phyloP scores from a whole-genome alignment of 1,140 invertebrate species.

The Plectrocnemia conspersa region DNA sequence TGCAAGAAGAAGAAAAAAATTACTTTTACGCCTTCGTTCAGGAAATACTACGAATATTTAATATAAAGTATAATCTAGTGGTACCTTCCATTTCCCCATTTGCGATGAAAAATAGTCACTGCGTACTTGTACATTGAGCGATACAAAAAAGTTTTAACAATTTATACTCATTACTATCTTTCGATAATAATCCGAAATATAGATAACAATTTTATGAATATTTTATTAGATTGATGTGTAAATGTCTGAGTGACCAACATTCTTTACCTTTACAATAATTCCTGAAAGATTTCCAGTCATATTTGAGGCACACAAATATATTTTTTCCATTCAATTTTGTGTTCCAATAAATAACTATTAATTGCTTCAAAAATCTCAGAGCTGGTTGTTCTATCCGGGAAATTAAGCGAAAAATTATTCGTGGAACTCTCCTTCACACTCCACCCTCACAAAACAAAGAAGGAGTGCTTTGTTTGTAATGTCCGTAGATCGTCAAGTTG shows the following conservation, averaged over 20 bases:
- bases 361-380: slow-evolving; percentile 5
- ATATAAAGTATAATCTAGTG: too few species aligned
- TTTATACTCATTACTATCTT: too few species aligned
- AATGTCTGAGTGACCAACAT: slow-evolving; percentile 13
- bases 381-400: slow-evolving; percentile 6
- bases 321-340: slow-evolving; percentile 5
- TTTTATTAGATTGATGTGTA: too few species aligned
- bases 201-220: too few species aligned
- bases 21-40: too few species aligned
- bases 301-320: slow-evolving; percentile 1
- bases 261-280: slow-evolving; percentile 12
- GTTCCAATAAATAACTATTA: neutral
- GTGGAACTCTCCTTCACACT: neutral
- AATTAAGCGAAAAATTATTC: slow-evolving; percentile 6
- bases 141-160: too few species aligned
- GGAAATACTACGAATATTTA: too few species aligned
- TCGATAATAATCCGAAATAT: too few species aligned
- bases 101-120: too few species aligned
- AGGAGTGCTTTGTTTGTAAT: slow-evolving; percentile 4
- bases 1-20: too few species aligned
- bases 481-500: slow-evolving; percentile 3
- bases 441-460: neutral
- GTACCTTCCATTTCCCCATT: too few species aligned
- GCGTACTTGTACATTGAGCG: too few species aligned
- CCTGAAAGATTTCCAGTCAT: slow-evolving; percentile 4